Evolutionary conservation across 1,140 invertebrate genomes (phyloP), one percentile per base, ranked within the genome.

Genomic region (Aradophagus sp.): DNA sequence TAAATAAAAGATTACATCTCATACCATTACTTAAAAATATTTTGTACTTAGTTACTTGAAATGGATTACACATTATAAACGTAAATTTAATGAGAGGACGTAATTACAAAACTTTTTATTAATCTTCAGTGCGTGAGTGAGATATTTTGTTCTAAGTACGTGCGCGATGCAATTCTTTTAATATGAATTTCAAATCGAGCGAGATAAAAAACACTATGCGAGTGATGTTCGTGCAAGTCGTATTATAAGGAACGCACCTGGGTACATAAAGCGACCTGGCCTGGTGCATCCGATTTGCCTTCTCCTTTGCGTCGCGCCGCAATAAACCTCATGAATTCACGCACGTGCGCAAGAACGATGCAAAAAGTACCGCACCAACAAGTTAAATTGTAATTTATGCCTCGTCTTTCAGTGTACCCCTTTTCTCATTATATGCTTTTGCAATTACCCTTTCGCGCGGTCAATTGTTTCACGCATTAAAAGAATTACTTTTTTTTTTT

Each of bases 341-440:
- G 55, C 63, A 62, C 66, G 42, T 62, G 44, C 53, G 32, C 59
- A 29, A n/a, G 29, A 45, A 50, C 52, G 68, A 38, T 45, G 45
- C 11, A 16, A 56, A 62, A 47, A 53, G 27, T n/a, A 56, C 44
- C 16, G 45, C 59, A 47, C 53, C 36, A 47, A 56, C 29, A 38
- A 61, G 75, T 75, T 78, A 78, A 77, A 29, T 78, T 78, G 75
- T 75, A 77, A 78, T 78, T 78, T 78, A 76, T 77, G 63, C 34
- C 20, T 61, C 8, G 26, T 42, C 48, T 50, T 42, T 19, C 36
- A 61, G 26, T 38, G 35, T 42, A 31, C 44, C 45, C 35, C 55
- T 58, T 36, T 34, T 11, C 27, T 29, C 34, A 41, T 41, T 48
- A 59, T 41, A 32, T 23, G 17, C 44, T 38, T 32, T 59, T 27